Conservation (phyloP, 2,797 vertebrate species). For the Sparus aurata region DNA sequence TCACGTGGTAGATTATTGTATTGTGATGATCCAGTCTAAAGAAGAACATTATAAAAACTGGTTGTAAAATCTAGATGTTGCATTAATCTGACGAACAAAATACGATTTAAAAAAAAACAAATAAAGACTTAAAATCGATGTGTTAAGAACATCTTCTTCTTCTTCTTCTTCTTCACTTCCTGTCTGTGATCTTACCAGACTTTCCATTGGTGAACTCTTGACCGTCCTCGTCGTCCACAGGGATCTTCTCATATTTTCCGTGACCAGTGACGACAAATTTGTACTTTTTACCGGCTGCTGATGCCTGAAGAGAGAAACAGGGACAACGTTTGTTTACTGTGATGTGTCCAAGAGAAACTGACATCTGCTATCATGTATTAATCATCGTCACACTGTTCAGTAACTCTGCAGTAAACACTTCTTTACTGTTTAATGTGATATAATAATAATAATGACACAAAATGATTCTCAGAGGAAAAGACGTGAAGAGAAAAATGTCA, state of each 20-base stretch:
- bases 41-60: not conserved
- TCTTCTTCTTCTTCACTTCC: not conserved
- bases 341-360: not conserved
- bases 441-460: too few species aligned
- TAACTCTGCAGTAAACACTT: too few species aligned
- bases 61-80: not conserved
- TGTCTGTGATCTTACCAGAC: constrained; percentile 66
- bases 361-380: not conserved
- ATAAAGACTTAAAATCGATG: too few species aligned
- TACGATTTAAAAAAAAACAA: too few species aligned
- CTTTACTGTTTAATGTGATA: too few species aligned
- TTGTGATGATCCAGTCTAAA: not conserved
- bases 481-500: too few species aligned
- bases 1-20: not conserved
- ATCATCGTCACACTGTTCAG: not conserved
- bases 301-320: constrained; percentile 74
- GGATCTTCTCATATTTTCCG: constrained; percentile 95
- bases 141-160: too few species aligned
- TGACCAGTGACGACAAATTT: constrained; percentile 95
- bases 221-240: constrained; percentile 78
- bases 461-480: too few species aligned
- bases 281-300: constrained; percentile 88
- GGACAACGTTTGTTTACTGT: not conserved
- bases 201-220: constrained; percentile 66
- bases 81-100: not conserved